Base-by-base conservation (phyloP, 2,888 invertebrate genomes). In the Polylopha cassiicola region DNA sequence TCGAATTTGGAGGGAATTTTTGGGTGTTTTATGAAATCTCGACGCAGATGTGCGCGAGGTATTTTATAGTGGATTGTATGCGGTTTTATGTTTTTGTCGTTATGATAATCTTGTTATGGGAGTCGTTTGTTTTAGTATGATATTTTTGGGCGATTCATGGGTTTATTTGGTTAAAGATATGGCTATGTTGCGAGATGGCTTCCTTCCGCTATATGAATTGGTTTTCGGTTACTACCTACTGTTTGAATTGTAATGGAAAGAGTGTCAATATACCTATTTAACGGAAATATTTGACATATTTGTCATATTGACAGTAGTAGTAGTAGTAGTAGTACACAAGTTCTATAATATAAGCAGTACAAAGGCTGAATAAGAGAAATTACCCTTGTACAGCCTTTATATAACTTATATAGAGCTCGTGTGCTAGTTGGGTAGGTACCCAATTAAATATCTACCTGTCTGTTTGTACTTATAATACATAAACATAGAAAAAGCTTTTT, bases 71-170 rank as follows among this genome's bases (percentile, higher is more conserved):
- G 59, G 58, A 59, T 58, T 62, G 61, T 65, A 66, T 71, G 65
- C 70, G 65, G 66, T 73, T 73, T 74, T 75, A 74, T 74, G 69
- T 72, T 68, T 65, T 58, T 62, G 60, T 51, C 54, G 43, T 75
- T 80, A 81, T 81, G 73, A 81, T 80, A 81, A 80, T 80, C 68
- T 67, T 58, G 75, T 80, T 81, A 79, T 75, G 73, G 71, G 58
- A 46, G 63, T 64, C 61, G 65, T 66, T 41, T 70, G 72, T 73
- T 77, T 77, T 77, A 76, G 70, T 73, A 80, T 80, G 73, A 65
- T 51, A 54, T 51, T 59, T 56, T 58, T 56, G 52, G 54, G 23
- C 37, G 38, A 45, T 46, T 31, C 34, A 44, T 28, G 48, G 51
- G 50, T 50, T 50, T 47, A 46, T 51, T 50, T 49, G 37, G 45